Percentiles rank a stretch among this genome's conserved stretches.
Conservation (phyloP, 2,888 invertebrate species). For the Conistra vaccinii region DNA sequence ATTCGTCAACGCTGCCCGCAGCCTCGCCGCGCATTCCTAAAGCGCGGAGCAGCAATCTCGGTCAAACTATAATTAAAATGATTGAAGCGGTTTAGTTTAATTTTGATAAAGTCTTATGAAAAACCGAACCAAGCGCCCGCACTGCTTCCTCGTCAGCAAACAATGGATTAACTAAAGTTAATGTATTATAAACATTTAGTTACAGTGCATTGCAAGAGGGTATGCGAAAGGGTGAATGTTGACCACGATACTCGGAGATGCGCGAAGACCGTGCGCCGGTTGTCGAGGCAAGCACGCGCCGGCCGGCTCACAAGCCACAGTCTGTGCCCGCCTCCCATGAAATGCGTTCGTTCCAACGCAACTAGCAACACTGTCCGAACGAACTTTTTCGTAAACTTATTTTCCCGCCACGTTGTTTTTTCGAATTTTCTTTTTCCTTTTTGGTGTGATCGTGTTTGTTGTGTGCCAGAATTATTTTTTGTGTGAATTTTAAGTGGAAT, state of each 20-base stretch:
- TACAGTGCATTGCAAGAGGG: conserved; percentile 74
- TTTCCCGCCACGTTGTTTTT: conserved; percentile 82
- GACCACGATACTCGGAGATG: conserved; percentile 72
- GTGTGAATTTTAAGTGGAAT: conserved; percentile 76
- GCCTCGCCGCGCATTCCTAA: too few relatives aligned
- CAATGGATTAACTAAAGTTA: conserved; percentile 50
- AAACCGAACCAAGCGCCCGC: conserved; percentile 1
- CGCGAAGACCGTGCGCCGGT: conserved; percentile 85
- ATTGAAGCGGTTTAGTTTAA: background rate
- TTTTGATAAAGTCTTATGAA: background rate
- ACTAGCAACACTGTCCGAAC: conserved; percentile 62
- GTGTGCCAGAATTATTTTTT: conserved; percentile 76
- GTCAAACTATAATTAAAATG: too few relatives aligned
- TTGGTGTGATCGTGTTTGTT: conserved; percentile 72
- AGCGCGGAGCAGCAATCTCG: too few relatives aligned
- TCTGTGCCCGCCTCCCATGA: conserved; percentile 75
- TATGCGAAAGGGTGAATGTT: conserved; percentile 79
- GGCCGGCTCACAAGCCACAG: conserved; percentile 80
- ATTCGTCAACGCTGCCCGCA: too few relatives aligned
- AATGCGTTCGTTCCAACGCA: conserved; percentile 72
- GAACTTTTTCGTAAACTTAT: conserved; percentile 86
- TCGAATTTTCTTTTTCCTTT: conserved; percentile 61
- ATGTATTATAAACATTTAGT: conserved; percentile 65
- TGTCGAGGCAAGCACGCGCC: conserved; percentile 70
- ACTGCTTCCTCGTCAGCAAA: conserved; percentile 23